Conservation (phyloP, 2,113 vertebrate genomes). For the Hippolais icterina region DNA sequence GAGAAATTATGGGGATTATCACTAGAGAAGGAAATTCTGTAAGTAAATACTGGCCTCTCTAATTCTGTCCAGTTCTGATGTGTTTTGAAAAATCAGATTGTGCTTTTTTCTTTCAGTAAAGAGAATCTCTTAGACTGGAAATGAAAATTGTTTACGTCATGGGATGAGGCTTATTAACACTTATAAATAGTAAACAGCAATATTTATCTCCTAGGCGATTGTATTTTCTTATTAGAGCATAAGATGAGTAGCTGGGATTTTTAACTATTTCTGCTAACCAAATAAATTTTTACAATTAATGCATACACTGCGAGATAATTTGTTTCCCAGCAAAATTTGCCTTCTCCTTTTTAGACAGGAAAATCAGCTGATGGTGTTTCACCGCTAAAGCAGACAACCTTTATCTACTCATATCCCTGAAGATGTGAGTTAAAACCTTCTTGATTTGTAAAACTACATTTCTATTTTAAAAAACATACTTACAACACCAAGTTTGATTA, state of each 20-base stretch:
- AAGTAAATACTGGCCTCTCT: background rate
- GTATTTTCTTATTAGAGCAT: slow-evolving; percentile 10
- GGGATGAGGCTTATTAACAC: background rate
- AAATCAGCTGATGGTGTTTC: background rate
- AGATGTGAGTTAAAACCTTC: background rate
- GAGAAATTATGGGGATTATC: background rate
- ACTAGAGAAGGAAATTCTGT: slow-evolving; percentile 23
- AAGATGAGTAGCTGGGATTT: background rate
- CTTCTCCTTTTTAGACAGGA: background rate
- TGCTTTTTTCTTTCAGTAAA: slow-evolving; percentile 43
- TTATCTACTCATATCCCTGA: background rate
- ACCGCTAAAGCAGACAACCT: background rate
- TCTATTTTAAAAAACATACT: background rate
- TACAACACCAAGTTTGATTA: background rate
- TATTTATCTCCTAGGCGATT: background rate
- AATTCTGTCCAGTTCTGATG: background rate
- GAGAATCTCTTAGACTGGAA: slow-evolving; percentile 3
- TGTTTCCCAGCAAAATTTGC: background rate
- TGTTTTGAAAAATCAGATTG: slow-evolving; percentile 45
- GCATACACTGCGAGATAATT: background rate
- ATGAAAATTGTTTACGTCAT: slow-evolving; percentile 26
- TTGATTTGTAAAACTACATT: background rate
- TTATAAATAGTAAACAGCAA: slow-evolving; percentile 31
- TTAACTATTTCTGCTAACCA: background rate
- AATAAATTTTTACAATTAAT: background rate